Base-by-base conservation (phyloP, 2,797 vertebrate genomes). In the Gymnothorax reevesii region DNA sequence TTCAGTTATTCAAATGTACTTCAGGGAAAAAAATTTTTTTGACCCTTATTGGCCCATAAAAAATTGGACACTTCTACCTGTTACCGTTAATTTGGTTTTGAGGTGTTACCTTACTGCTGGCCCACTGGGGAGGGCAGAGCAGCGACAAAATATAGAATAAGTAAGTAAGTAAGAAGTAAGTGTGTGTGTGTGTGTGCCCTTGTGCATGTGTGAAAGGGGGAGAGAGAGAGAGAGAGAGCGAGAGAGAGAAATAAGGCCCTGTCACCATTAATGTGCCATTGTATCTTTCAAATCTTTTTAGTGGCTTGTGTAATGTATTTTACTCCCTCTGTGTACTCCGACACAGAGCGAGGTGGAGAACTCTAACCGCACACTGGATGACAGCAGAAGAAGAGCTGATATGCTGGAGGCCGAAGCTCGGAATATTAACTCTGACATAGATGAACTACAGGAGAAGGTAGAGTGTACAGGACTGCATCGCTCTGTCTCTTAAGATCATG, bases 391-490 rank as follows among this genome's bases (percentile, higher is more conserved):
- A 86, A 93, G 91, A 33, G 91, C 95, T 6, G 94, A 96, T 0
- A 90, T 94, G 77, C 91, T 99, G 92, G 97, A 98, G 9, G 91
- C 84, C 0, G 97, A 98, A 86, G 95, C 95, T 0, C 0, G 57
- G 0, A 95, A 92, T 69, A 95, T 98, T 1, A 86, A 91, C 0
- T 94, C 95, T 22, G 97, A 97, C 71, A 89, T 96, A 0, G 91
- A 93, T 0, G 93, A 92, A 0, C 94, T 99, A 85, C 94, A 95
- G 20, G 87, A 92, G 83, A 99, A 97, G 95, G 98, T 97, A 82
- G 10, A 69, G 7, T 13, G 1, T 7, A 71, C 64, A 49, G 10
- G 0, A n/a, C n/a, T 73, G 52, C 75, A 20, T 33, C 77, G 60
- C 33, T 83, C 22, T 82, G 13, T 27, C 33, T 49, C 17, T 57